Evolutionary conservation across 2,888 invertebrate genomes (phyloP), one percentile per base, ranked within the genome.

Genomic region (Leucophenga montana): DNA sequence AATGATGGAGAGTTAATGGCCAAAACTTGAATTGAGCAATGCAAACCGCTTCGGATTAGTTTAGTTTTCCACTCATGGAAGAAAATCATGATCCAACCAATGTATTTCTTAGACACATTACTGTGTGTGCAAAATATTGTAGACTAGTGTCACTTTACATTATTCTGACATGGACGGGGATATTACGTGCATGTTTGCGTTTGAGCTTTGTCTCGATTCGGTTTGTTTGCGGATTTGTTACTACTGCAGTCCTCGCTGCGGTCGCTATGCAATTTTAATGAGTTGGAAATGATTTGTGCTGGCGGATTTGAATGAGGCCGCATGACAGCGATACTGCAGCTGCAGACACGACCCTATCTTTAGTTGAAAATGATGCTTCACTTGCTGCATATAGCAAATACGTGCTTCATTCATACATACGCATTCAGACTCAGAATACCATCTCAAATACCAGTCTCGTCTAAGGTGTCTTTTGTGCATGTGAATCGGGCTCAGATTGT

Each of bases 211-310:
- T 64, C 46, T 44, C 44, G 53, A 57, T 68, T 56, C 57, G 56
- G 62, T 18, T 64, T 18, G 50, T 57, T 64, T 13, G 57, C 31
- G 64, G n/a, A 50, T 46, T 20, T 39, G 9, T 39, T 39, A 8
- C 39, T 39, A 39, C 39, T 39, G 39, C 39, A 39, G 39, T 39
- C 39, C 67, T 73, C 77, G 64, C 53, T 65, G 56, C 39, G 53
- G 62, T 39, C 27, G 77, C 74, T 48, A 50, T 76, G 82, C 82
- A 83, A 77, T 82, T 82, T 82, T 82, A 82, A 82, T 84, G 82
- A 82, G 82, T 82, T 83, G 84, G 82, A 82, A 82, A 79, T 83
- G 82, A 84, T 84, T 83, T 81, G 78, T 79, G 78, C 57, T 69
- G 64, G 57, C 20, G 22, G 39, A 33, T 53, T 39, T 39, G 54